These are phyloP conservation scores for Syngnathoides biaculeatus DNA, from an alignment of 2,113 vertebrate genomes.

Conservation along the genomic window DNA sequence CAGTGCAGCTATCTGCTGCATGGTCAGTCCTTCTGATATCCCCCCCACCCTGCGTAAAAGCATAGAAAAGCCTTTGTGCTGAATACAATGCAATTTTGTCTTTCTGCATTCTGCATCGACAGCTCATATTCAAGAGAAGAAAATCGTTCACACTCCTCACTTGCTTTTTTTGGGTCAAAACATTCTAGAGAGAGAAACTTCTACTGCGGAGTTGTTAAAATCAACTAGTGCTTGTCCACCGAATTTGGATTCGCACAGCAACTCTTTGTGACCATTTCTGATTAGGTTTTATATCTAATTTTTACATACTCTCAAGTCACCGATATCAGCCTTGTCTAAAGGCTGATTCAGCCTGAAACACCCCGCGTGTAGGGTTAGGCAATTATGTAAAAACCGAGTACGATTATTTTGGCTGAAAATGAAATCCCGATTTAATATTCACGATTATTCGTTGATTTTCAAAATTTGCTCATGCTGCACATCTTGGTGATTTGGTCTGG, in stretches of 20 bases:
- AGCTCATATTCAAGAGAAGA: slow-evolving; percentile 1
- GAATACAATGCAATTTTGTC: slow-evolving; percentile 19
- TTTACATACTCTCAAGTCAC: neutral
- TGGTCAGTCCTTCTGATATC: slow-evolving; percentile 17
- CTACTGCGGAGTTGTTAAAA: neutral
- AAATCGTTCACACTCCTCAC: neutral
- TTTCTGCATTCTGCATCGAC: slow-evolving; percentile 3
- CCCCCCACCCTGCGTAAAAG: slow-evolving; percentile 16
- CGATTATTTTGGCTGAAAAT: too few relatives aligned
- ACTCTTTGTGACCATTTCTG: neutral
- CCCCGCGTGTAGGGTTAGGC: too few relatives aligned
- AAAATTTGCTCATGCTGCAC: too few relatives aligned
- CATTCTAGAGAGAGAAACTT: neutral
- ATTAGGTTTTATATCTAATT: neutral
- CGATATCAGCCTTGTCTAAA: too few relatives aligned
- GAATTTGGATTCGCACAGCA: neutral
- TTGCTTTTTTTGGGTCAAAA: neutral
- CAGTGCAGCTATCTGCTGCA: slow-evolving; percentile 50
- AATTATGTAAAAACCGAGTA: too few relatives aligned
- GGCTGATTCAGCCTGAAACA: too few relatives aligned
- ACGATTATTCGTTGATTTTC: too few relatives aligned
- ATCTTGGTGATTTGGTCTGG: too few relatives aligned
- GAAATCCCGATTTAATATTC: too few relatives aligned
- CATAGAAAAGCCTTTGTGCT: slow-evolving; percentile 15
- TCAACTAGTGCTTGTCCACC: neutral